Evolutionary conservation across 37 sponge, comb jelly and placozoan genomes (phyloP).

Genomic region (Ianthella basta): DNA sequence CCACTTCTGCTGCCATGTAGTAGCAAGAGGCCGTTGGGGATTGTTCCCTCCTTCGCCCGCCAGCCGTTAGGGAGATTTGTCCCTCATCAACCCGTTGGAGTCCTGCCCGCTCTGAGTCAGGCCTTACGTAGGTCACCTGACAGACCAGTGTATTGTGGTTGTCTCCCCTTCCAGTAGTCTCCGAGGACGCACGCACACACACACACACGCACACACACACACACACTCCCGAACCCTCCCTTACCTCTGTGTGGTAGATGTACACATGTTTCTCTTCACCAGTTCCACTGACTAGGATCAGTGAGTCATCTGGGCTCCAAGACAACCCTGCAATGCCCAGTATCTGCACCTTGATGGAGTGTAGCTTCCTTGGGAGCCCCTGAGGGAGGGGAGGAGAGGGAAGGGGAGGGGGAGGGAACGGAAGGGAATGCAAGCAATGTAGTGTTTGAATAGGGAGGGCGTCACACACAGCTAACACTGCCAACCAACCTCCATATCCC

Average conservation of each 20-base stretch:
- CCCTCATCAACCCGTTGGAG: no score
- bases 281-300: constrained; percentile 83
- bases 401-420: neutral
- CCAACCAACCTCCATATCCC: constrained; percentile 72
- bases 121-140: no score
- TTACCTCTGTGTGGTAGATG: constrained; percentile 64
- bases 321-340: constrained; percentile 75
- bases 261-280: constrained; percentile 88
- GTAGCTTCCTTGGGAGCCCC: constrained; percentile 47
- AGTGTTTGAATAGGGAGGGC: neutral
- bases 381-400: neutral
- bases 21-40: no score
- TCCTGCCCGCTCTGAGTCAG: no score
- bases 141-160: no score
- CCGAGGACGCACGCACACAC: neutral
- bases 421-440: neutral
- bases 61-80: no score
- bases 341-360: constrained; percentile 49
- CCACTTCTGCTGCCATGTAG: no score
- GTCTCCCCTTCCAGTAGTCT: neutral
- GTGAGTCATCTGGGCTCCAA: constrained; percentile 95
- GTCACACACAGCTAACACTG: neutral
- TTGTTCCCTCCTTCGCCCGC: no score
- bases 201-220: constrained; percentile 27
- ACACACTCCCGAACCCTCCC: no score